Evolutionary conservation across 2,888 invertebrate genomes (phyloP).

Genomic region (Agonopterix alstromeriana): DNA sequence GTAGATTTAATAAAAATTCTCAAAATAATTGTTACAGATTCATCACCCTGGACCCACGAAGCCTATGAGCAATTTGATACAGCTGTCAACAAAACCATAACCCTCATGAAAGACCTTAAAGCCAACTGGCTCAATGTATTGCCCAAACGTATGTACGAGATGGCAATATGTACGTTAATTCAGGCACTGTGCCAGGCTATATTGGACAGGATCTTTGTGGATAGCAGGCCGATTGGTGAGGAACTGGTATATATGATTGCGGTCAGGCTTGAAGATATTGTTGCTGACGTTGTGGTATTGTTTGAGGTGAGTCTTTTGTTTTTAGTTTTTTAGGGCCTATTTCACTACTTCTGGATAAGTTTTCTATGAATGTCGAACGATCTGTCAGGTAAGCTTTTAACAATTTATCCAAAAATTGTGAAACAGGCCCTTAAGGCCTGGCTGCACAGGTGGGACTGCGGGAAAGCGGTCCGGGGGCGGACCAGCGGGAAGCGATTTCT

Average conservation of each 20-base stretch:
- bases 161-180: conserved; percentile 46
- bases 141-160: conserved; percentile 53
- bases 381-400: too few species aligned
- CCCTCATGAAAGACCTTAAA: conserved; percentile 43
- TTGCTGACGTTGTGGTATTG: conserved; percentile 32
- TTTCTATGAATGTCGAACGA: too few species aligned
- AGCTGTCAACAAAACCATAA: conserved; percentile 45
- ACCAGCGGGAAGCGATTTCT: too few species aligned
- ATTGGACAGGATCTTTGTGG: conserved; percentile 41
- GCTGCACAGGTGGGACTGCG: too few species aligned
- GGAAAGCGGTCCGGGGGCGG: too few species aligned
- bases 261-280: conserved; percentile 38
- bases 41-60: conserved; percentile 41
- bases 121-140: conserved; percentile 45
- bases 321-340: too few species aligned
- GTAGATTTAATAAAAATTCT: too few species aligned
- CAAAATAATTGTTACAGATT: conserved; percentile 23
- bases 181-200: conserved; percentile 47
- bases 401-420: too few species aligned
- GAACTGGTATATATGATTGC: conserved; percentile 53
- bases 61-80: conserved; percentile 51
- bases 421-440: too few species aligned
- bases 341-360: too few species aligned
- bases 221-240: conserved; percentile 44
- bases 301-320: conserved; percentile 43